These are phyloP conservation scores for Cydia strobilella DNA, from an alignment of 1,140 invertebrate genomes.

Conservation along the genomic window DNA sequence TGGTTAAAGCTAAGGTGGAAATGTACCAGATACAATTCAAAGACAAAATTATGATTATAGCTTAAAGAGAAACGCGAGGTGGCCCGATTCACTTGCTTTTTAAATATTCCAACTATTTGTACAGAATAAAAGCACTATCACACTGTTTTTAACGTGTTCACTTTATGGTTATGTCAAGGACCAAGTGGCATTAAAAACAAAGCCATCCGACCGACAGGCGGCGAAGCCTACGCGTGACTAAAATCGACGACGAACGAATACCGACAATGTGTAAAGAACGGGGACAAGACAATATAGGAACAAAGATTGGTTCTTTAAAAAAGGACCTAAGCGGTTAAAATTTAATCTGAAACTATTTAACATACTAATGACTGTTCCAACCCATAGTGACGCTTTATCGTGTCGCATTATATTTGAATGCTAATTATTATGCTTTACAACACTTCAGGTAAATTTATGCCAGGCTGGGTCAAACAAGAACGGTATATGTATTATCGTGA, in stretches of 20 bases:
- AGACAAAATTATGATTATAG: constrained; percentile 17
- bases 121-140: constrained; percentile 14
- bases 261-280: constrained; percentile 45
- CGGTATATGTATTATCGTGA: constrained; percentile 40
- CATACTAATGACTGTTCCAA: not conserved
- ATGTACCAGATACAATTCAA: constrained; percentile 19
- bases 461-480: not conserved
- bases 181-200: constrained; percentile 35
- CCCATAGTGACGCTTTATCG: not conserved
- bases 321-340: not conserved
- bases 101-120: constrained; percentile 4
- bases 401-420: not conserved
- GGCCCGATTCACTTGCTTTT: constrained; percentile 14
- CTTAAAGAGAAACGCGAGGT: constrained; percentile 16
- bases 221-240: constrained; percentile 66
- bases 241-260: constrained; percentile 49
- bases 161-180: constrained; percentile 26
- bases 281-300: constrained; percentile 43
- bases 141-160: constrained; percentile 11
- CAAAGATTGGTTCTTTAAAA: constrained; percentile 40
- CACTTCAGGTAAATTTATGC: too few species aligned
- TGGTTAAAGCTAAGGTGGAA: constrained; percentile 20
- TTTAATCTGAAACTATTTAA: not conserved
- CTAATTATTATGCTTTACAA: not conserved
- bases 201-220: constrained; percentile 58